Percentiles rank a stretch among this genome's conserved stretches.
These are phyloP conservation scores for Rhizoglyphus robini DNA, from an alignment of 1,140 invertebrate genomes.

Conservation along the genomic window DNA sequence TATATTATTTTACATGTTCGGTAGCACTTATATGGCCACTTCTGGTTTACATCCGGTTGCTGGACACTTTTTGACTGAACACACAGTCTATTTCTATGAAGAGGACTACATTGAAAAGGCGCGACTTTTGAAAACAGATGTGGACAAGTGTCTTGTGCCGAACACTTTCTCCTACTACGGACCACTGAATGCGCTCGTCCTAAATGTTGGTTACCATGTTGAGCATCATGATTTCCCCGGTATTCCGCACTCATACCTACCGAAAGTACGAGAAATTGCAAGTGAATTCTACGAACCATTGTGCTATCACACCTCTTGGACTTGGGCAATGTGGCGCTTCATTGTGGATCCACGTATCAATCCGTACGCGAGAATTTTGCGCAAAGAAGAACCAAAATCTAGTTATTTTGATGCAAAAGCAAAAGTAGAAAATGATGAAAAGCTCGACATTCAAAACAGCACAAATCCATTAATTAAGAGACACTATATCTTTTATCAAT, in stretches of 20 bases:
- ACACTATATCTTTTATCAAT: too few relatives aligned
- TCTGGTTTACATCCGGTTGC: constrained; percentile 93
- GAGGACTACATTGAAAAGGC: constrained; percentile 36
- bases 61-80: constrained; percentile 95
- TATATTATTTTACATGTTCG: too few relatives aligned
- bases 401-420: background rate
- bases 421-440: background rate
- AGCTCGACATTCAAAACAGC: too few relatives aligned
- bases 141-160: constrained; percentile 15
- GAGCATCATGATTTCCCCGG: constrained; percentile 95
- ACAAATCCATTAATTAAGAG: too few relatives aligned
- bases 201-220: constrained; percentile 95
- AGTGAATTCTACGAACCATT: constrained; percentile 84
- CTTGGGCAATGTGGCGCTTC: constrained; percentile 82
- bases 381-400: too few relatives aligned
- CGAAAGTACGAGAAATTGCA: constrained; percentile 48
- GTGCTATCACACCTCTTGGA: constrained; percentile 84
- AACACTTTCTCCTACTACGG: constrained; percentile 99
- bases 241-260: constrained; percentile 80
- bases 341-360: constrained; percentile 89
- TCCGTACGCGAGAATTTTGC: constrained; percentile 81
- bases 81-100: constrained; percentile 77
- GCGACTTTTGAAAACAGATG: background rate
- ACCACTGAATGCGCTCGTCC: constrained; percentile 84
- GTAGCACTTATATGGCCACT: too few relatives aligned